Evolutionary conservation across 2,113 vertebrate genomes (phyloP).

Genomic region (Chinchilla lanigera): DNA sequence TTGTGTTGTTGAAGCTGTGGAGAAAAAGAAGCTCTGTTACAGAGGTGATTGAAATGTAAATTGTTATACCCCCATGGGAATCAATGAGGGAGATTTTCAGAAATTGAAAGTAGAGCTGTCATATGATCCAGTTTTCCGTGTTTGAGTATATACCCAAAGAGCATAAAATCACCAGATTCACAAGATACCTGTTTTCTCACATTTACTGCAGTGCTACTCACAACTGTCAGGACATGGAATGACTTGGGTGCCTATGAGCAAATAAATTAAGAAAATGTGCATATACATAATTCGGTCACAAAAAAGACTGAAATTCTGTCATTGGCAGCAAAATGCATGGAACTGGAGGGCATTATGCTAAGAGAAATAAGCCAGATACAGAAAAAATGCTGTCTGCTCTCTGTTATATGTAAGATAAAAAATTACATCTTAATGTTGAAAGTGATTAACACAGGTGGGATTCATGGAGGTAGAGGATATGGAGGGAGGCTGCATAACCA

Average conservation of each 20-base stretch:
- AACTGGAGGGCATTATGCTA: neutral
- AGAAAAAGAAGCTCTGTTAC: neutral
- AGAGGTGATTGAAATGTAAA: neutral
- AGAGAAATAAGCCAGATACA: neutral
- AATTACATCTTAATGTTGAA: neutral
- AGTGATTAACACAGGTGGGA: neutral
- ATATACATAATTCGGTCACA: neutral
- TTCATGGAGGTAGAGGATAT: accelerated
- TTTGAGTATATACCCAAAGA: neutral
- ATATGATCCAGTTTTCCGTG: neutral
- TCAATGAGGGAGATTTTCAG: no score
- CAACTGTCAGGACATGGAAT: neutral
- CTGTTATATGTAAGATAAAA: neutral
- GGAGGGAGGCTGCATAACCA: neutral
- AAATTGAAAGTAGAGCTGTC: neutral
- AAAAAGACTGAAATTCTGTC: neutral
- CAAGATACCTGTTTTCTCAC: neutral
- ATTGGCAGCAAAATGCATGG: neutral
- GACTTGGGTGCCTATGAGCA: neutral
- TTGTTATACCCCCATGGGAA: neutral
- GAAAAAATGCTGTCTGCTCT: neutral
- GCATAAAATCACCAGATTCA: neutral
- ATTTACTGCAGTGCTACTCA: neutral
- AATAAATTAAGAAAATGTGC: neutral
- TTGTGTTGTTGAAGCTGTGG: neutral